Conservation (phyloP, 2,888 invertebrate species). For the Digitonthophagus gazella region DNA sequence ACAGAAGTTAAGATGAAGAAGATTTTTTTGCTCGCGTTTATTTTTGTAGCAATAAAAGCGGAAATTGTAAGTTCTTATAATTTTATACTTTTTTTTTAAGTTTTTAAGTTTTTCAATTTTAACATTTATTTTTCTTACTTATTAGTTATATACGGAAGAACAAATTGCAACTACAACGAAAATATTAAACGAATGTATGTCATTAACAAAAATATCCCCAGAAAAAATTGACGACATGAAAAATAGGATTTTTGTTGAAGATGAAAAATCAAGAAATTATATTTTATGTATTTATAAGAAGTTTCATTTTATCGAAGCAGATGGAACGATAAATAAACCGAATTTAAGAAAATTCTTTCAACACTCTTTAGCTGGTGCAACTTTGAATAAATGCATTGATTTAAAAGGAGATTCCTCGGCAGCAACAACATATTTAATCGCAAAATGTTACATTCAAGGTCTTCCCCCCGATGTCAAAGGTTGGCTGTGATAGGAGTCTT, state of each 20-base stretch:
- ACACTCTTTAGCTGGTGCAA: neutral
- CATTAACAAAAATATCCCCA: neutral
- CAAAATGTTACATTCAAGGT: constrained; percentile 12
- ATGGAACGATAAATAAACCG: neutral
- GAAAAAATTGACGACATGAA: constrained; percentile 4
- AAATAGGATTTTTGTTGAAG: constrained; percentile 1
- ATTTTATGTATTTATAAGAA: constrained; percentile 3
- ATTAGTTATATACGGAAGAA: neutral
- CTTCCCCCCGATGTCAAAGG: neutral
- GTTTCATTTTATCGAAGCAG: neutral
- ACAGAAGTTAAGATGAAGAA: neutral
- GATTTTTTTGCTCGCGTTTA: neutral
- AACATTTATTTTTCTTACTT: neutral
- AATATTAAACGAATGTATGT: neutral
- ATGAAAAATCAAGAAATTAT: neutral
- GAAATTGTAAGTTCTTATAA: neutral
- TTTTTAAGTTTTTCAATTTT: no score
- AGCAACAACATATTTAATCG: neutral
- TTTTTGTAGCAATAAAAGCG: neutral
- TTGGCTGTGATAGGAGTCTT: neutral
- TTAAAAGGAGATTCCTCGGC: neutral
- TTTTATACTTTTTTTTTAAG: neutral
- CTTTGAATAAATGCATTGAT: constrained; percentile 5
- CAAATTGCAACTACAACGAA: neutral
- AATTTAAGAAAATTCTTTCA: neutral